Percentiles rank a stretch among this genome's conserved stretches.
phyloP scores from a whole-genome alignment of 2,797 vertebrate genomes.

The Salmo trutta region DNA sequence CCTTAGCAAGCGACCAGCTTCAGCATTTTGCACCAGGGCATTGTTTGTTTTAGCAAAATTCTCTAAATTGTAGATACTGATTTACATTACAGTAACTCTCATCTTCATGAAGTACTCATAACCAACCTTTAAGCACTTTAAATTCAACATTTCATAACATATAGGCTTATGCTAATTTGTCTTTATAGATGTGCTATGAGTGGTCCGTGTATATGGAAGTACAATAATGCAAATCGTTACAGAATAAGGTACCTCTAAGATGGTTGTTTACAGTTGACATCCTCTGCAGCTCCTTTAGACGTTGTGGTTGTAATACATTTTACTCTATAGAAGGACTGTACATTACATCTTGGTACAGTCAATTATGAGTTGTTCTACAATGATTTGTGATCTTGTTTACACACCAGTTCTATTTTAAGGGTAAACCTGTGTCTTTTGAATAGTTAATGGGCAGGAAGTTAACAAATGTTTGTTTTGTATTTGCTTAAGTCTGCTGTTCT shows the following conservation, averaged over 20 bases:
- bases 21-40: slow-evolving; percentile 36
- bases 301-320: background rate
- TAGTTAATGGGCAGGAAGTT: slow-evolving; percentile 8
- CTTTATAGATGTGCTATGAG: background rate
- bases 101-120: background rate
- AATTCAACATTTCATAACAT: background rate
- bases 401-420: slow-evolving; percentile 21
- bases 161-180: background rate
- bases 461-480: slow-evolving; percentile 1
- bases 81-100: background rate
- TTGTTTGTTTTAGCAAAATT: slow-evolving; percentile 23
- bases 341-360: background rate
- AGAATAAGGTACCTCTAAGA: background rate
- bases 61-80: background rate
- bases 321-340: background rate
- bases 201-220: background rate
- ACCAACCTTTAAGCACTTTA: background rate
- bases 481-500: slow-evolving; percentile 8
- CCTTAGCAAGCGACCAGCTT: slow-evolving; percentile 35
- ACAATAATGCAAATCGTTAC: background rate
- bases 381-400: slow-evolving; percentile 29
- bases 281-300: background rate
- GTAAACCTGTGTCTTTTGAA: slow-evolving; percentile 30
- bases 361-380: slow-evolving; percentile 19
- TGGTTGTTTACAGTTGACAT: background rate